A percentile compares a stretch with the other conserved stretches of the same genome.
Conservation (phyloP, 2,888 invertebrate genomes). For the Anthophora plumipes region DNA sequence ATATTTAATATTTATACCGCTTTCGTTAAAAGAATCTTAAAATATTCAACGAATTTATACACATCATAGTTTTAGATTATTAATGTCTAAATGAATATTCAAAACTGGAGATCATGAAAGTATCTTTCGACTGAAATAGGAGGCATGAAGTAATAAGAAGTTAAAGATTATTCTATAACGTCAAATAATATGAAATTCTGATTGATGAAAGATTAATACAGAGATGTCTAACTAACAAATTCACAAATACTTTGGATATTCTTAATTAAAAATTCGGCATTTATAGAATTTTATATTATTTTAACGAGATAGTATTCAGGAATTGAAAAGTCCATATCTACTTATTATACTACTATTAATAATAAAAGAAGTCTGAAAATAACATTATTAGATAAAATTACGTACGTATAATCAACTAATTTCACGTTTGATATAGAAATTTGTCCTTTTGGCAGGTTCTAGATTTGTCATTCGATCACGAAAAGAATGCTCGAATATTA, state of each 20-base stretch:
- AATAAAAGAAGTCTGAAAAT: no score
- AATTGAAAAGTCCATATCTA: background rate
- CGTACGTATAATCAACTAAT: no score
- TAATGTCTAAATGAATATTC: background rate
- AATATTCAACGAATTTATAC: background rate
- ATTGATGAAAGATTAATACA: background rate
- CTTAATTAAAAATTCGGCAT: background rate
- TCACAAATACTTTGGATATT: background rate
- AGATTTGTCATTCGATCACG: no score
- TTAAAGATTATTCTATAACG: background rate
- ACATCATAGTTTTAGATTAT: background rate
- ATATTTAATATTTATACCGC: no score
- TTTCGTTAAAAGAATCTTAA: no score
- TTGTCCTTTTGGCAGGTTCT: no score
- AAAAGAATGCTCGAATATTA: background rate
- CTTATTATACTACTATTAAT: background rate
- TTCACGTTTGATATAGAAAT: no score
- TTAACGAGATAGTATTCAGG: background rate
- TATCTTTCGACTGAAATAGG: background rate
- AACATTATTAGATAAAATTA: no score
- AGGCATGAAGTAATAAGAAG: background rate
- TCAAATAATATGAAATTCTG: constrained; percentile 4
- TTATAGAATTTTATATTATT: background rate
- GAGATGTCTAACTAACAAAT: background rate
- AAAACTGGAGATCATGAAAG: background rate